A percentile compares a stretch with the other conserved stretches of the same genome.
These are phyloP conservation scores for Mantis religiosa DNA, from an alignment of 2,888 invertebrate genomes.

Conservation along the genomic window DNA sequence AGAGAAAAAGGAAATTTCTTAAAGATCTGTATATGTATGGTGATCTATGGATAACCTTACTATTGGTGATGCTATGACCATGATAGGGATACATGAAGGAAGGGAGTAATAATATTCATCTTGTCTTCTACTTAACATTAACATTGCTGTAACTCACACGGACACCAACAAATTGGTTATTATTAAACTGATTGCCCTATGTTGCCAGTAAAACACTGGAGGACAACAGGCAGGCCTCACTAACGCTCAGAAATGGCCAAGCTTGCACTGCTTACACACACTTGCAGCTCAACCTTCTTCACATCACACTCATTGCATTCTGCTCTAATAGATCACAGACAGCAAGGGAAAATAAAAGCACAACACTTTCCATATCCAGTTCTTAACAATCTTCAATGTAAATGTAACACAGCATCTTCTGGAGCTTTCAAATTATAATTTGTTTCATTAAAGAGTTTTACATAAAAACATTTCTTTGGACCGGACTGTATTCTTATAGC, in stretches of 20 bases:
- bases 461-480: slow-evolving; percentile 22
- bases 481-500: slow-evolving; percentile 15
- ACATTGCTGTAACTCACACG: slow-evolving; percentile 25
- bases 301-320: slow-evolving; percentile 19
- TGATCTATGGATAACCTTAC: not conserved
- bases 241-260: not conserved
- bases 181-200: slow-evolving; percentile 13
- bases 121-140: slow-evolving; percentile 15
- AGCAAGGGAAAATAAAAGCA: slow-evolving; percentile 26
- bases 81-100: not conserved
- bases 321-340: slow-evolving; percentile 28
- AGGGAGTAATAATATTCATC: not conserved
- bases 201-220: not conserved
- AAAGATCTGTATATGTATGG: not conserved
- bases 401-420: not conserved
- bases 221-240: slow-evolving; percentile 4
- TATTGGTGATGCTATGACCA: not conserved
- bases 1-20: not conserved
- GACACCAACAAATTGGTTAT: slow-evolving; percentile 24
- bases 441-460: not conserved
- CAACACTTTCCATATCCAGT: slow-evolving; percentile 5
- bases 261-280: not conserved
- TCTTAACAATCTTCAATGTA: not conserved
- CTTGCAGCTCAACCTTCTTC: not conserved
- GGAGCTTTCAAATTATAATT: not conserved